Evolutionary conservation across 2,113 vertebrate genomes (phyloP), one percentile per base, ranked within the genome.

Genomic region (Speoplatyrhinus poulsoni): DNA sequence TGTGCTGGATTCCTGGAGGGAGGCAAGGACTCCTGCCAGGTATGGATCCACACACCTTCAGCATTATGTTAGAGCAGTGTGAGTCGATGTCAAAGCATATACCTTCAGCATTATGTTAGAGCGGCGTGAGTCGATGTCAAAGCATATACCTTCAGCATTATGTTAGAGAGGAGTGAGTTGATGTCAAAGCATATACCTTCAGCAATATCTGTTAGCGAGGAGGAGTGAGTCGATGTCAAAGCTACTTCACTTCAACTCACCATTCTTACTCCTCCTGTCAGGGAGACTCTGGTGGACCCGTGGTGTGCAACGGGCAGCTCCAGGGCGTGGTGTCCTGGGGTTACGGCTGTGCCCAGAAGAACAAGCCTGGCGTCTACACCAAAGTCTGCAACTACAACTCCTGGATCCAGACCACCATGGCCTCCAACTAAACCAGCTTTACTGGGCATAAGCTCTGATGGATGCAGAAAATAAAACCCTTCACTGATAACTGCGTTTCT

Each of bases 21-120:
- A 84, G 95, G 94, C 74, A 96, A 96, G 82, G 96, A 98, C 70
- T 95, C 95, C 60, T 97, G 96, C 92, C 95, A 97, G 96, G 96
- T 97, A 85, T 53, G 32, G 70, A 33, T 41, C 8, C 36, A 67
- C 6, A 17, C 3, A 3, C 19, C 19, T 19, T 19, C 19, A 19
- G 19, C 19, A 19, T 26, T 26, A 26, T 26, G 26, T 26, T 26
- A 26, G 26, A 26, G 19, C 2, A 2, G 26, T 2, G 26, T 26
- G 26, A 26, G 26, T 2, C 26, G 26, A 26, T 26, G 26, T 26
- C 26, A 26, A 26, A 26, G 26, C 26, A 26, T 26, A 26, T 26
- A 26, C 26, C 2, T 26, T 26, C 26, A 26, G 26, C 2, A 26
- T 26, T 26, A 26, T 26, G 26, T 26, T 26, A 26, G 26, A 3